These are phyloP conservation scores for Dasyprocta punctata DNA, from an alignment of 2,113 vertebrate genomes.

Conservation along the genomic window DNA sequence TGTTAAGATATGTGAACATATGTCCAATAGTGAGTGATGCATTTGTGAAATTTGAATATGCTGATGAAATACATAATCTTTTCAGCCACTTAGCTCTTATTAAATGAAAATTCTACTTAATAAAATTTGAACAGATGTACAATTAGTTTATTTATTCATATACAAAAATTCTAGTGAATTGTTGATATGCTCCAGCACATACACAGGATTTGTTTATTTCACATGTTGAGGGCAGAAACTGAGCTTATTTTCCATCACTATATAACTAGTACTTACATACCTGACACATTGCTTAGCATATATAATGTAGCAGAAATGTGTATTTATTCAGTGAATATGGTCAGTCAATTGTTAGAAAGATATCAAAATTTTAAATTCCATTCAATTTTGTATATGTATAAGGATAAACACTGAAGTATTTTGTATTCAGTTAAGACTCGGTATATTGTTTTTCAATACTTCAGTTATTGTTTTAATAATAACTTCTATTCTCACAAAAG, in stretches of 20 bases:
- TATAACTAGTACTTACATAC: background rate
- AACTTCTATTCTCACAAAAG: slow-evolving; percentile 31
- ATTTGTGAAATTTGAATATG: slow-evolving; percentile 54
- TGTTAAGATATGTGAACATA: background rate
- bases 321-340: background rate
- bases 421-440: background rate
- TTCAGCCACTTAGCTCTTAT: slow-evolving; percentile 14
- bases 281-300: background rate
- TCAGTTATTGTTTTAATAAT: slow-evolving; percentile 37
- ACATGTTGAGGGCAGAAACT: background rate
- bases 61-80: background rate
- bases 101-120: slow-evolving; percentile 27
- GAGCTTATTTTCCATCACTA: background rate
- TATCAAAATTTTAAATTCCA: slow-evolving; percentile 11
- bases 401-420: background rate
- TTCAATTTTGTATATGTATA: background rate
- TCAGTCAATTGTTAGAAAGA: background rate
- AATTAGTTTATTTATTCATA: slow-evolving; percentile 25
- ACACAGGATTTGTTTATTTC: background rate
- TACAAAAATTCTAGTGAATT: background rate
- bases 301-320: background rate
- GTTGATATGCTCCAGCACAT: background rate
- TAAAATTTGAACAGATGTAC: background rate
- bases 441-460: background rate
- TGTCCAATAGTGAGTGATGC: background rate